These are phyloP conservation scores for Xanthia togata DNA, from an alignment of 2,888 invertebrate species.

Conservation along the genomic window DNA sequence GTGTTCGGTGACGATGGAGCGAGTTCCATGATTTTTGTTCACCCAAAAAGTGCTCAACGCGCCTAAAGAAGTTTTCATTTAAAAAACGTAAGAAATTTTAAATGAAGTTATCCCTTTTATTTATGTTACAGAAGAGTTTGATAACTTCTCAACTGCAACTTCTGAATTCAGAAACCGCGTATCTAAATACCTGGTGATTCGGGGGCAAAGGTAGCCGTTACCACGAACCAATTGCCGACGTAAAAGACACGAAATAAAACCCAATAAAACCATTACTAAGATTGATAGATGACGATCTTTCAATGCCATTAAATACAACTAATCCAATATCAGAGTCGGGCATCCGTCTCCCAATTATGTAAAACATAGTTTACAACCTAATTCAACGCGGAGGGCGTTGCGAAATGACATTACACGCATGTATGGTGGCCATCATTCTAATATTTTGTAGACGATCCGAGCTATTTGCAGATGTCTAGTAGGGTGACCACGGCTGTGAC, in stretches of 20 bases:
- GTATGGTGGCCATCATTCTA: conserved; percentile 58
- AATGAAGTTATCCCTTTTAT: too few relatives aligned
- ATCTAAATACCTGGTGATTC: background rate
- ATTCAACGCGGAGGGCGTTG: conserved; percentile 55
- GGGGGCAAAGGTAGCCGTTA: background rate
- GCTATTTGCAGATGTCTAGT: conserved; percentile 54
- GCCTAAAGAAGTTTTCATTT: too few relatives aligned
- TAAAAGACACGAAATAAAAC: background rate
- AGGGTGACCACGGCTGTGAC: conserved; percentile 23
- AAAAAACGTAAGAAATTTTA: too few relatives aligned
- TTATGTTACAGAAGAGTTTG: too few relatives aligned
- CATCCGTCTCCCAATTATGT: conserved; percentile 52
- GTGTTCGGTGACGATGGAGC: too few relatives aligned
- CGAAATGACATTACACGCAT: conserved; percentile 51
- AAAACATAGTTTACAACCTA: conserved; percentile 60
- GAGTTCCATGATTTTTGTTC: too few relatives aligned
- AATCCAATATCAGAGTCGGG: conserved; percentile 15
- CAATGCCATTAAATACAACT: conserved; percentile 27
- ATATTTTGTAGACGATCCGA: conserved; percentile 57
- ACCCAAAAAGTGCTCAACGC: too few relatives aligned
- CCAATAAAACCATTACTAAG: conserved; percentile 3
- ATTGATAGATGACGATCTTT: background rate
- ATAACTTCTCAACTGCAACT: too few relatives aligned
- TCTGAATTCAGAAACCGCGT: too few relatives aligned
- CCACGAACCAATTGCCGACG: background rate